Base-by-base conservation (phyloP, 2,797 vertebrate genomes). In the Oceanodroma leucorhoa region DNA sequence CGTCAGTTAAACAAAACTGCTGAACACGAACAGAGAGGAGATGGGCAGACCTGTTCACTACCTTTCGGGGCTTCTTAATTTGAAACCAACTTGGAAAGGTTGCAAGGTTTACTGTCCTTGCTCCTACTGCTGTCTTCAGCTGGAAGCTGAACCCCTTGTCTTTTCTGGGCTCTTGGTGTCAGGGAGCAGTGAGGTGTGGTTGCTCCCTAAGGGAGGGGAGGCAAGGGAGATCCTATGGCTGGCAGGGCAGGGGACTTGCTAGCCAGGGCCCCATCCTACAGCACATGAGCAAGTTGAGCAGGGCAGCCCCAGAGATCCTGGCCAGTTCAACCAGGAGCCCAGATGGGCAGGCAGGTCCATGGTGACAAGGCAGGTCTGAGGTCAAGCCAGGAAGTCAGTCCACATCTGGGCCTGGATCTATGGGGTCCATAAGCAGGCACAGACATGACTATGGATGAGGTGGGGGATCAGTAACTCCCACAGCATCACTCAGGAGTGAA, bases 261-360 rank as follows among this genome's bases (percentile, higher is more conserved):
- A 46, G 45, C 8, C 34, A 71, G 18, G 10, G 18, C 7, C 9
- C 9, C 0, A 0, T 50, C 15, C 36, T 41, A 43, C 14, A 61
- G 29, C 22, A 38, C 27, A 36, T 22, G 3, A 70, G 18, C 27
- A 66, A 75, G 21, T 23, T 8, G 23, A 70, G 34, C 43, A 27
- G 2, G 24, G 40, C 38, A 87, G 24, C 12, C n/a, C 26, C 17
- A 41, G 45, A 83, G 60, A 50, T 30, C 45, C 14, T 2, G 5
- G 34, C 6, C 60, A 46, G 27, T 21, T 85, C 55, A 69, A 14
- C 5, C 41, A 53, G 60, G 34, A 79, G 27, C 29, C 11, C n/a
- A 65, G 21, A 53, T 2, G 0, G 1, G 21, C 45, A 45, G 8
- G 20, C 20, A 48, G 11, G n/a, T 20, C 43, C 60, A 48, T 5